Conservation (phyloP, 2,888 invertebrate genomes). For the Macaria liturata region DNA sequence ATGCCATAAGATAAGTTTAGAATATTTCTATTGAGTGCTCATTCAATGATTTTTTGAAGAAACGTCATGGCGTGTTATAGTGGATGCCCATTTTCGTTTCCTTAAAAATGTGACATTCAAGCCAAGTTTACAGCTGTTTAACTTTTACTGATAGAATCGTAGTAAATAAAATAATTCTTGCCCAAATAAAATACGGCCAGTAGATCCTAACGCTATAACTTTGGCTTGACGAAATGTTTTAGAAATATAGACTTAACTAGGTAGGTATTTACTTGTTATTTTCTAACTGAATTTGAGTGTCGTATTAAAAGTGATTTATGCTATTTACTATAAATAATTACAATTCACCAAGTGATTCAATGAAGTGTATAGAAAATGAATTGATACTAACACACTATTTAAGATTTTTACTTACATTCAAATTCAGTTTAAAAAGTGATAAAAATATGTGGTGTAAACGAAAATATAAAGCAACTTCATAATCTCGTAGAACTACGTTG, state of each 20-base stretch:
- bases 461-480: constrained; percentile 16
- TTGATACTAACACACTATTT: no score
- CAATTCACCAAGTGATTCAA: no score
- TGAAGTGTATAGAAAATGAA: no score
- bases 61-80: no score
- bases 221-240: constrained; percentile 35
- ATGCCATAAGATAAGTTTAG: constrained; percentile 60
- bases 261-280: no score
- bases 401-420: constrained; percentile 1
- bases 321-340: no score
- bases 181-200: constrained; percentile 41
- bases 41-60: constrained; percentile 1
- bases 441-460: constrained; percentile 1
- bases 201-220: constrained; percentile 31
- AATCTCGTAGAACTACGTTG: constrained; percentile 22
- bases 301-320: no score
- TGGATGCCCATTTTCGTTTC: neutral
- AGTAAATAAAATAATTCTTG: constrained; percentile 13
- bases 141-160: neutral
- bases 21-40: constrained; percentile 31
- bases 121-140: constrained; percentile 16
- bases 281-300: constrained; percentile 11
- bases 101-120: constrained; percentile 12
- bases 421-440: constrained; percentile 7
- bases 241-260: neutral